A percentile compares a stretch with the other conserved stretches of the same genome.
Evolutionary conservation across 2,113 vertebrate species (phyloP).

Genomic region (Candoia aspera): DNA sequence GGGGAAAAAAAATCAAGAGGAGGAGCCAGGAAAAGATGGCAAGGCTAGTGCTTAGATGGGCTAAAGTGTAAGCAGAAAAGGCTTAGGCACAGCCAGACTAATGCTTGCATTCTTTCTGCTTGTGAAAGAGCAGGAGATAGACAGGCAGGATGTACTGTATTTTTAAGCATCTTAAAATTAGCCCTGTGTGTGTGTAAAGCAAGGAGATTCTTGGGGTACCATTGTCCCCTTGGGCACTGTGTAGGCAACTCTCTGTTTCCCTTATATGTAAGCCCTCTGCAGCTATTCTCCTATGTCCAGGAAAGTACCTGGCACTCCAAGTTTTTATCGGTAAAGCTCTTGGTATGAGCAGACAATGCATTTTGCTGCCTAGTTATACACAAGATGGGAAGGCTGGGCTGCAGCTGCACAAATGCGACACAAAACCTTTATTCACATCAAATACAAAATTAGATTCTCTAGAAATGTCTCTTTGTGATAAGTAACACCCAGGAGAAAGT

Average conservation of each 20-base stretch:
- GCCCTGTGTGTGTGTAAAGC: background rate
- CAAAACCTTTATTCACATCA: constrained; percentile 89
- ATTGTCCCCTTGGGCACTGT: background rate
- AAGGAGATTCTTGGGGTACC: background rate
- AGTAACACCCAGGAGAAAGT: constrained; percentile 28
- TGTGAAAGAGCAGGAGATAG: background rate
- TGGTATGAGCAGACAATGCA: background rate
- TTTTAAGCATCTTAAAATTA: background rate
- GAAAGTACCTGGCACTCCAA: background rate
- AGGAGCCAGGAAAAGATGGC: background rate
- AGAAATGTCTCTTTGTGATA: constrained; percentile 72
- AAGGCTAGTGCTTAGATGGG: background rate
- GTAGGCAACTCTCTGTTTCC: background rate
- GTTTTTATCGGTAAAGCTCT: background rate
- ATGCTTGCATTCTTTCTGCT: background rate
- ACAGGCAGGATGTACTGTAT: background rate
- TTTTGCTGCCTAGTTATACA: background rate
- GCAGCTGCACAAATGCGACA: constrained; percentile 89
- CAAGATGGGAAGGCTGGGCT: constrained; percentile 43
- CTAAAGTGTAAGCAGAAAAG: background rate
- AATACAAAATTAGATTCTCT: constrained; percentile 96
- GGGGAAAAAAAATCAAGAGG: background rate
- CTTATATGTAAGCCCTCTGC: background rate
- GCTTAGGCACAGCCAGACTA: background rate
- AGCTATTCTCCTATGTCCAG: background rate